phyloP scores from a whole-genome alignment of 2,888 invertebrate genomes.

The Chrysolina haemoptera region DNA sequence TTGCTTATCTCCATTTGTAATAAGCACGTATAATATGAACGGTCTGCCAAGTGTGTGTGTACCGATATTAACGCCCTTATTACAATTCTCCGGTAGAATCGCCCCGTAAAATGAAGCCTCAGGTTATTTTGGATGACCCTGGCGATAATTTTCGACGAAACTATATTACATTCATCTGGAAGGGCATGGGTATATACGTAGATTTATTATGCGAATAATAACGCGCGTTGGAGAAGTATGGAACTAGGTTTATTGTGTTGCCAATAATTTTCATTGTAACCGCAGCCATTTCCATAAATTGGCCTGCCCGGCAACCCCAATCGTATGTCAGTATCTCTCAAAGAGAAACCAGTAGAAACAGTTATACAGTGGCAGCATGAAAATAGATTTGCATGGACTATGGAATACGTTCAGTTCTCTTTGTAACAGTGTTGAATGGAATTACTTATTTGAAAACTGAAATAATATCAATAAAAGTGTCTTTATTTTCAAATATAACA shows the following conservation, averaged over 20 bases:
- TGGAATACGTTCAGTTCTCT: neutral
- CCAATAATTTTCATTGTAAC: conserved; percentile 37
- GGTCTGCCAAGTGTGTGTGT: conserved; percentile 54
- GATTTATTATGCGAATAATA: conserved; percentile 37
- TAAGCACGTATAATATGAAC: conserved; percentile 59
- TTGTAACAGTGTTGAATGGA: too few relatives aligned
- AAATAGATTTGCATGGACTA: neutral
- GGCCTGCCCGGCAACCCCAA: conserved; percentile 11
- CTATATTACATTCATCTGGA: conserved; percentile 25
- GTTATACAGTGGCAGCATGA: neutral
- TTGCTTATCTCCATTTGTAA: conserved; percentile 62
- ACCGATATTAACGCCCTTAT: conserved; percentile 55
- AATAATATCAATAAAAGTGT: too few relatives aligned
- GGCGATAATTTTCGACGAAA: conserved; percentile 40
- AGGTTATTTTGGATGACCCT: conserved; percentile 47
- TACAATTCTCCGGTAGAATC: conserved; percentile 45
- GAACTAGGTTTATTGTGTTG: conserved; percentile 35
- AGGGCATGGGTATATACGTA: conserved; percentile 23
- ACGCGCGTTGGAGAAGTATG: conserved; percentile 30
- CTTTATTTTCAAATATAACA: too few relatives aligned
- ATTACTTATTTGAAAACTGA: too few relatives aligned
- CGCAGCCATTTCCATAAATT: conserved; percentile 30
- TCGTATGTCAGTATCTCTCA: conserved; percentile 27
- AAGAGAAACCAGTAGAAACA: conserved; percentile 2
- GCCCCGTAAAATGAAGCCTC: conserved; percentile 43